Conservation (phyloP, 2,113 vertebrate species). For the Naja naja region DNA sequence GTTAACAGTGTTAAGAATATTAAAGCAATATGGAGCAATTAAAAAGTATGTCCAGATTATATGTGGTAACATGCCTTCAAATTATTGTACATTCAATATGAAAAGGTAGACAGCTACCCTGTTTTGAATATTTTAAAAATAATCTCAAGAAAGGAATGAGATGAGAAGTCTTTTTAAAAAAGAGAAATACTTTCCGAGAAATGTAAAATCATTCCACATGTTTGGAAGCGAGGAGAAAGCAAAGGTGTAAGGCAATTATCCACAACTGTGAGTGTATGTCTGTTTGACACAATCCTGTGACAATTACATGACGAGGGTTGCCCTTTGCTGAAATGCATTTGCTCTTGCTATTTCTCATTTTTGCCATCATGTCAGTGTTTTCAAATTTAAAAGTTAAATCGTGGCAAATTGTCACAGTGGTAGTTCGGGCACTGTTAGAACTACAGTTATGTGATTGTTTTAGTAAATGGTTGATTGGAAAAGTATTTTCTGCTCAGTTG, state of each 20-base stretch:
- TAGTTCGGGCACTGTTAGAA: constrained; percentile 46
- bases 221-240: neutral
- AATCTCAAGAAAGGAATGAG: neutral
- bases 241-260: constrained; percentile 23
- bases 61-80: neutral
- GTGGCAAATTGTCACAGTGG: constrained; percentile 53
- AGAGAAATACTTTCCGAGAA: constrained; percentile 15
- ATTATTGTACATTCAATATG: neutral
- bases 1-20: neutral
- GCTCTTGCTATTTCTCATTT: constrained; percentile 43
- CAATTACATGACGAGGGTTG: constrained; percentile 36
- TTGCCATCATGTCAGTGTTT: constrained; percentile 43
- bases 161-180: constrained; percentile 16
- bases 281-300: constrained; percentile 46
- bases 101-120: neutral
- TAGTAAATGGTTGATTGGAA: constrained; percentile 66
- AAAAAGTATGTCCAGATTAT: neutral
- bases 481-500: constrained; percentile 69
- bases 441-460: constrained; percentile 57
- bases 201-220: constrained; percentile 29
- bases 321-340: constrained; percentile 56
- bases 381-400: constrained; percentile 62
- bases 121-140: neutral
- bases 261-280: constrained; percentile 48
- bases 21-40: neutral